A percentile compares a stretch with the other conserved stretches of the same genome.
Evolutionary conservation across 2,113 vertebrate genomes (phyloP).

Genomic region (Catharus bicknelli): DNA sequence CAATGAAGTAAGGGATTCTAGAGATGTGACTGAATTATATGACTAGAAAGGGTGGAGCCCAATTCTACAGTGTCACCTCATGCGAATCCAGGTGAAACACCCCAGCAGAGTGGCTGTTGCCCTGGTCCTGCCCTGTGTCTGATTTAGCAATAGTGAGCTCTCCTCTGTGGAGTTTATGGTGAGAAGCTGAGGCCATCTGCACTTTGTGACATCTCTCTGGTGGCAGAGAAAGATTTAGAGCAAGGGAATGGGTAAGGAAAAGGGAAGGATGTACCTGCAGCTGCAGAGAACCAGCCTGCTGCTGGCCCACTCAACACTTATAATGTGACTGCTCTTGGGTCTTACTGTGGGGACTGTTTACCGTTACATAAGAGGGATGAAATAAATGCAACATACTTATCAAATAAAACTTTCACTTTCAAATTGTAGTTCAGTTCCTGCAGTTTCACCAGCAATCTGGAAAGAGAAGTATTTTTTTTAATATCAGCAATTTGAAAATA

Average conservation of each 20-base stretch:
- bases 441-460: slow-evolving; percentile 91
- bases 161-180: not conserved
- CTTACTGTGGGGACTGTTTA: not conserved
- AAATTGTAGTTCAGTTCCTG: slow-evolving; percentile 95
- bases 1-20: not conserved
- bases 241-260: not conserved
- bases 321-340: not conserved
- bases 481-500: not conserved
- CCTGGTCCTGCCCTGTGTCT: not conserved
- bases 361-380: not conserved
- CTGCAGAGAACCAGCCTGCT: not conserved
- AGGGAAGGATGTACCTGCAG: not conserved
- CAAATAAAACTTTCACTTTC: slow-evolving; percentile 92
- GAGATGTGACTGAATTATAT: not conserved
- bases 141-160: not conserved
- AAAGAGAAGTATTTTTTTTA: not conserved
- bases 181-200: not conserved
- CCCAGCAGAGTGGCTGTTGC: not conserved
- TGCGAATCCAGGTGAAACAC: not conserved
- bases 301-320: not conserved
- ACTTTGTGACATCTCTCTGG: not conserved
- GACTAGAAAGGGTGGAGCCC: not conserved
- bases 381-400: slow-evolving; percentile 85
- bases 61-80: not conserved
- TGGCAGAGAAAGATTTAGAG: not conserved